Conservation (phyloP, 1,140 invertebrate species). For the Drosophila fuyamai region DNA sequence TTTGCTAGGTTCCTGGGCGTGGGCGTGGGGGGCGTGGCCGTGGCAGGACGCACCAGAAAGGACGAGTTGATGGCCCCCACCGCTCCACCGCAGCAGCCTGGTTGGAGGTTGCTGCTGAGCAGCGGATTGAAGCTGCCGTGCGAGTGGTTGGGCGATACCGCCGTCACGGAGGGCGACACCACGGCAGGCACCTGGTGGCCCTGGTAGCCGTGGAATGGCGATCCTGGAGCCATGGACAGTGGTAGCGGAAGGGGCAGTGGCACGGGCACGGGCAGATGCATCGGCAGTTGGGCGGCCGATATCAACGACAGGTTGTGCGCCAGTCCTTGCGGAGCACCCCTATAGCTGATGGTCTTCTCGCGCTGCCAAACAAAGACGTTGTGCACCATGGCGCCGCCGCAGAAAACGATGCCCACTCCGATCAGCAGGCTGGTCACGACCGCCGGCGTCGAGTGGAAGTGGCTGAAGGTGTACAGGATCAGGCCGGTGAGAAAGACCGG, state of each 20-base stretch:
- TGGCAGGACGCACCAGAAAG: conserved; percentile 84
- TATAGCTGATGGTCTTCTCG: conserved; percentile 89
- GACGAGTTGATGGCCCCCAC: conserved; percentile 62
- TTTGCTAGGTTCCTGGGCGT: conserved; percentile 77
- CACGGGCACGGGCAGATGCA: conserved; percentile 13
- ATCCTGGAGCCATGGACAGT: conserved; percentile 12
- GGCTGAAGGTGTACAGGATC: conserved; percentile 96
- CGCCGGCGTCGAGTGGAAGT: conserved; percentile 95
- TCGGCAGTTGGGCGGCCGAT: conserved; percentile 30
- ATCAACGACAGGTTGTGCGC: conserved; percentile 51
- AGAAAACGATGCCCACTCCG: conserved; percentile 95
- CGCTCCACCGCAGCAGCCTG: conserved; percentile 19
- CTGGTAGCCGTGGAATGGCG: conserved; percentile 61
- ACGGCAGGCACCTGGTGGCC: conserved; percentile 19
- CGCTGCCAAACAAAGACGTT: conserved; percentile 97
- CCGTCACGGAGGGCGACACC: conserved; percentile 75
- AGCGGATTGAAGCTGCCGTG: conserved; percentile 83
- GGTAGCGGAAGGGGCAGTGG: conserved; percentile 19
- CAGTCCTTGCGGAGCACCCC: conserved; percentile 76
- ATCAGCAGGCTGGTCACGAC: conserved; percentile 95
- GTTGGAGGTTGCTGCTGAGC: conserved; percentile 37
- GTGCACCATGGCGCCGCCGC: conserved; percentile 96
- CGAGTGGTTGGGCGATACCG: conserved; percentile 82
- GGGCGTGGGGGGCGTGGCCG: conserved; percentile 85
- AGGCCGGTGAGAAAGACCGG: conserved; percentile 96